phyloP scores from a whole-genome alignment of 1,140 invertebrate species.

The Drosophila orena region DNA sequence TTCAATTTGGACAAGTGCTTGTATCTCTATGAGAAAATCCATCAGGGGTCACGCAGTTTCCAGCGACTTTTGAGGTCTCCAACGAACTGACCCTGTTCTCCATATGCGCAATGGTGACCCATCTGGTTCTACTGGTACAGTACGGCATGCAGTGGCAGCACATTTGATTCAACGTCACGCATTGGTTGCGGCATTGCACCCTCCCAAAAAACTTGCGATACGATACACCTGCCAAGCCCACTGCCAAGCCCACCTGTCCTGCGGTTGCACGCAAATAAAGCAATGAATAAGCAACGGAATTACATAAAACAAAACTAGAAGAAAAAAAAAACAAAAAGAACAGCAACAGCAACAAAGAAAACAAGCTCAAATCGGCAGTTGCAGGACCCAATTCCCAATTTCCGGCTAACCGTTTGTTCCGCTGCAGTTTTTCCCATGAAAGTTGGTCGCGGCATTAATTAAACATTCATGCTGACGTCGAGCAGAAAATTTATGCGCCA shows the following conservation, averaged over 20 bases:
- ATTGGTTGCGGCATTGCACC: conserved; percentile 31
- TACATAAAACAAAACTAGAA: conserved; percentile 3
- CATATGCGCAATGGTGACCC: conserved; percentile 61
- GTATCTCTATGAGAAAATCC: conserved; percentile 54
- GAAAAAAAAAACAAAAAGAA: no score
- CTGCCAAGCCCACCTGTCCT: conserved; percentile 35
- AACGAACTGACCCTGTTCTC: conserved; percentile 67
- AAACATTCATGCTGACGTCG: conserved; percentile 62
- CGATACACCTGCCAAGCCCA: conserved; percentile 25
- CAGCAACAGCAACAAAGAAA: background rate
- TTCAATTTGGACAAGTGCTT: conserved; percentile 46
- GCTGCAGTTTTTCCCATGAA: conserved; percentile 71
- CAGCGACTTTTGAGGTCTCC: conserved; percentile 63
- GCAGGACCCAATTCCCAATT: conserved; percentile 69
- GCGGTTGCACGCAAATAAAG: conserved; percentile 55
- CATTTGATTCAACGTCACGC: conserved; percentile 66
- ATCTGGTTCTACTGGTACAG: conserved; percentile 66
- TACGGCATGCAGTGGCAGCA: conserved; percentile 34
- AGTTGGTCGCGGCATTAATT: conserved; percentile 71
- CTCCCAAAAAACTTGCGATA: conserved; percentile 10
- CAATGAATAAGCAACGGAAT: conserved; percentile 33
- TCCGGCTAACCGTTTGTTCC: conserved; percentile 75
- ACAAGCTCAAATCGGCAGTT: conserved; percentile 32
- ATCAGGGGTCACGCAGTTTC: conserved; percentile 24
- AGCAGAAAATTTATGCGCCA: conserved; percentile 78